phyloP scores from a whole-genome alignment of 2,888 invertebrate genomes.

The Agonopterix heracliana region DNA sequence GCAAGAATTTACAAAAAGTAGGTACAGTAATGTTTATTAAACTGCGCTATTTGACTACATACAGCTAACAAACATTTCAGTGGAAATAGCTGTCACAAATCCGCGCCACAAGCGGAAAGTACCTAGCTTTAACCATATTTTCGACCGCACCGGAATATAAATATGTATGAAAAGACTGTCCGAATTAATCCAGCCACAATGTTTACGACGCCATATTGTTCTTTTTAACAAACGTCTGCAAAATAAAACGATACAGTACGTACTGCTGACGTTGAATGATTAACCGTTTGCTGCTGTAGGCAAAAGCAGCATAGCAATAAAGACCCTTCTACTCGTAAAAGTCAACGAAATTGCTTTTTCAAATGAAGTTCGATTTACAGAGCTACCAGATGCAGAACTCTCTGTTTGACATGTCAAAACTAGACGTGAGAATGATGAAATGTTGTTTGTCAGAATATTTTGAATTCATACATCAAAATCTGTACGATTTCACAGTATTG shows the following conservation, averaged over 20 bases:
- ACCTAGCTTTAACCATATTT: constrained; percentile 1
- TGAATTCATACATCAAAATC: no score
- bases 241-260: constrained; percentile 29
- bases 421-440: no score
- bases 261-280: constrained; percentile 37
- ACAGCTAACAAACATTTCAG: no score
- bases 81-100: background rate
- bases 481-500: no score
- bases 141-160: constrained; percentile 19
- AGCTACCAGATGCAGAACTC: no score
- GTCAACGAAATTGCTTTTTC: constrained; percentile 23
- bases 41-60: no score
- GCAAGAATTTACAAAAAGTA: no score
- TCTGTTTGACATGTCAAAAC: background rate
- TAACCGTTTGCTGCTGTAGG: constrained; percentile 30
- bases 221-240: constrained; percentile 33
- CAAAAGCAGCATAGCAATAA: constrained; percentile 11
- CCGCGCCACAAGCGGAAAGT: background rate
- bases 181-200: constrained; percentile 45
- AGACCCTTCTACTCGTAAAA: constrained; percentile 32
- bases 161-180: constrained; percentile 52
- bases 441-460: no score
- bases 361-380: constrained; percentile 12
- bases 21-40: no score
- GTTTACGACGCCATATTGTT: constrained; percentile 41